Evolutionary conservation across 2,113 vertebrate species (phyloP).

Genomic region (Cynopterus brachyotis): DNA sequence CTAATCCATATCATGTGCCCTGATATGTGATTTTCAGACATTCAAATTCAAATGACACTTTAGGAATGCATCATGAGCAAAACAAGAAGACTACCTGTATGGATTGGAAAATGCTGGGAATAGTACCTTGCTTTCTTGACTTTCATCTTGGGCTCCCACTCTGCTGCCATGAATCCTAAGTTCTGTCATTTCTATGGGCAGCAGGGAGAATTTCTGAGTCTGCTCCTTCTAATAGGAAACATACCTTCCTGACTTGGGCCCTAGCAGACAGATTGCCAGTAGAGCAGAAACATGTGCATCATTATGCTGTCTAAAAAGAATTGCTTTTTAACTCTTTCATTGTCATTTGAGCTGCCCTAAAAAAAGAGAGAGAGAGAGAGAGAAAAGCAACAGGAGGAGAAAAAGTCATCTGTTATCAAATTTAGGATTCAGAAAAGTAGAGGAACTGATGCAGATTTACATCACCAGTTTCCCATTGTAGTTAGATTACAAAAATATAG

Average conservation of each 20-base stretch:
- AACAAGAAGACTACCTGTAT: neutral
- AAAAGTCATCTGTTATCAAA: neutral
- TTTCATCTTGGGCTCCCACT: neutral
- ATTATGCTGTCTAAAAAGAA: neutral
- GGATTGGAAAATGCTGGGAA: neutral
- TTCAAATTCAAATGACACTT: neutral
- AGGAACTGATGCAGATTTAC: neutral
- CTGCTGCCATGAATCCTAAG: neutral
- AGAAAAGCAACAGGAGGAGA: neutral
- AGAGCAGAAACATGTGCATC: neutral
- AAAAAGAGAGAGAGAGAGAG: too few relatives aligned
- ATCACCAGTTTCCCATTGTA: neutral
- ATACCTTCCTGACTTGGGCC: neutral
- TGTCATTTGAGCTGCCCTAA: neutral
- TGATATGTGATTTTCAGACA: conserved; percentile 4
- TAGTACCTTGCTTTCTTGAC: neutral
- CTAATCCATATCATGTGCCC: neutral
- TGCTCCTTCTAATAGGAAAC: neutral
- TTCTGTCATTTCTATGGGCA: neutral
- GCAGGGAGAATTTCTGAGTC: neutral
- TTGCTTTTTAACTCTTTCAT: conserved; percentile 4
- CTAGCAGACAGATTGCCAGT: neutral
- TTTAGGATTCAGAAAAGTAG: neutral
- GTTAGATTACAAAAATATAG: neutral
- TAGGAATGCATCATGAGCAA: neutral